Evolutionary conservation across 2,797 vertebrate species (phyloP).

Genomic region (Numenius phaeopus): DNA sequence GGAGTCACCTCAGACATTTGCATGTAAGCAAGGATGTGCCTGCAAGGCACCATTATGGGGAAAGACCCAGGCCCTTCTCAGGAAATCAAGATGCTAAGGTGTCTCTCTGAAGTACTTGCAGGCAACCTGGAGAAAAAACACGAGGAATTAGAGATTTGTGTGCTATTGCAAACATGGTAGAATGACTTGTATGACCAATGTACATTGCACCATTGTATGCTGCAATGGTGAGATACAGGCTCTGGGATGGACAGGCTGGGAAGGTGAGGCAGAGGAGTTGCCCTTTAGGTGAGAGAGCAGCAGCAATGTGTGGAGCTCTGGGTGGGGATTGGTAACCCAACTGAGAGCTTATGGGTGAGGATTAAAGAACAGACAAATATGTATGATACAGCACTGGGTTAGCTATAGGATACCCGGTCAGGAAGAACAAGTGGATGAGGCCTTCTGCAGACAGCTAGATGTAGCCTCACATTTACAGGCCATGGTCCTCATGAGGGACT

Average conservation of each 20-base stretch:
- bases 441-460: not conserved
- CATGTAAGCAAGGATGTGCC: not conserved
- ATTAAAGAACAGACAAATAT: not conserved
- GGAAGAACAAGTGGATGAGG: not conserved
- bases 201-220: no score
- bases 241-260: not conserved
- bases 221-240: not conserved
- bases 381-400: rapidly evolving
- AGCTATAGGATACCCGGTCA: not conserved
- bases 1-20: not conserved
- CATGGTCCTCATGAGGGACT: not conserved
- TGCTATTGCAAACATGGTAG: not conserved
- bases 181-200: no score
- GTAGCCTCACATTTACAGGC: not conserved
- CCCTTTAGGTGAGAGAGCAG: not conserved
- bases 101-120: not conserved
- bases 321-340: rapidly evolving
- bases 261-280: not conserved
- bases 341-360: no score
- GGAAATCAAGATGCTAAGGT: not conserved
- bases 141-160: not conserved
- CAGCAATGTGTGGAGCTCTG: not conserved
- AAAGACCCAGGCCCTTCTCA: not conserved
- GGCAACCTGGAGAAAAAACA: not conserved
- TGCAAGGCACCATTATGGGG: not conserved